Percentiles rank a stretch among this genome's conserved stretches.
phyloP scores from a whole-genome alignment of 1,140 invertebrate species.

The Hormaphis cornu region DNA sequence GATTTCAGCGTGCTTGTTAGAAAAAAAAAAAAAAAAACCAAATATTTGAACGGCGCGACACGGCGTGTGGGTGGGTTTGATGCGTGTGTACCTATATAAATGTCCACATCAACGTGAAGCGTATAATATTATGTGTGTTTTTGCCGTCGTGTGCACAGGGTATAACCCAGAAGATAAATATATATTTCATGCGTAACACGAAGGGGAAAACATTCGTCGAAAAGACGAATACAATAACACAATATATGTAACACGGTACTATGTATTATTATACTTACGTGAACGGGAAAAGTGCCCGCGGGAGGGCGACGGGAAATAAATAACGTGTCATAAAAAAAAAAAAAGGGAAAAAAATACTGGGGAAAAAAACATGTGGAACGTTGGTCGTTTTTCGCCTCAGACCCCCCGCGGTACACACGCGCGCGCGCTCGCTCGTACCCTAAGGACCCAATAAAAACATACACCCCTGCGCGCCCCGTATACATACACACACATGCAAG shows the following conservation, averaged over 20 bases:
- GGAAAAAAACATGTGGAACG: slow-evolving; percentile 28
- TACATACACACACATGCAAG: background rate
- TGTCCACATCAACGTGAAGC: no score
- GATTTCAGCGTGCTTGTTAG: slow-evolving; percentile 4
- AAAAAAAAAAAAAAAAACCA: slow-evolving; percentile 7
- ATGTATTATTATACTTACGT: no score
- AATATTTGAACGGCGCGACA: slow-evolving; percentile 14
- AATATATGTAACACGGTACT: no score
- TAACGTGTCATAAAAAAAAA: slow-evolving; percentile 34
- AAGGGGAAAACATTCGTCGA: slow-evolving; percentile 32
- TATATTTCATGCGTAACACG: background rate
- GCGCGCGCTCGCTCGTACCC: background rate
- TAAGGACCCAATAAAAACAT: slow-evolving; percentile 28
- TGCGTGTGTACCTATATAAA: background rate
- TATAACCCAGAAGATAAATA: background rate
- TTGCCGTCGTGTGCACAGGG: background rate
- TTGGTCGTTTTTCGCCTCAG: slow-evolving; percentile 6
- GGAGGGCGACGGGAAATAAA: slow-evolving; percentile 26
- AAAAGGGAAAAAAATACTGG: slow-evolving; percentile 33
- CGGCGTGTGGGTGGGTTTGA: no score
- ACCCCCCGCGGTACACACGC: background rate
- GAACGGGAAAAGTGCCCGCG: slow-evolving; percentile 34
- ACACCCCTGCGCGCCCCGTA: no score
- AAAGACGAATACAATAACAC: slow-evolving; percentile 37
- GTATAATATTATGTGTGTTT: background rate